Percentiles rank a stretch among this genome's conserved stretches.
These are phyloP conservation scores for Megamerina dolium DNA, from an alignment of 2,888 invertebrate genomes.

Conservation along the genomic window DNA sequence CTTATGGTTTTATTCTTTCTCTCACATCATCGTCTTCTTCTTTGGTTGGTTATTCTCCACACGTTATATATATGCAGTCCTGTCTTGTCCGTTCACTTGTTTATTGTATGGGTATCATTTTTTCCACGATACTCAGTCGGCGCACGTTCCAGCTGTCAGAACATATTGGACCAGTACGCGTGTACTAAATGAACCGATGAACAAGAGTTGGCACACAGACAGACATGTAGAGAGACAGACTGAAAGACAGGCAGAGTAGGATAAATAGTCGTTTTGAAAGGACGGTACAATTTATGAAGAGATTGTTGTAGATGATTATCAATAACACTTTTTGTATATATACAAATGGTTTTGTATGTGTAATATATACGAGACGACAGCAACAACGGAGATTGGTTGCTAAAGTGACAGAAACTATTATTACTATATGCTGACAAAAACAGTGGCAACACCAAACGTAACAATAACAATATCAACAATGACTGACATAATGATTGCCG, in stretches of 20 bases:
- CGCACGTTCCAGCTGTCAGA: constrained; percentile 21
- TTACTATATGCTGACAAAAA: neutral
- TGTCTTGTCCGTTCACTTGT: constrained; percentile 10
- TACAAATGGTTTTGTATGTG: neutral
- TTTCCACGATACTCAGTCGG: constrained; percentile 18
- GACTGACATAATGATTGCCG: neutral
- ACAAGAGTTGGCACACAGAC: neutral
- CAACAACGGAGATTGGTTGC: constrained; percentile 13
- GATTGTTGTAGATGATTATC: constrained; percentile 13
- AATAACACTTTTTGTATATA: constrained; percentile 6
- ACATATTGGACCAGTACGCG: neutral
- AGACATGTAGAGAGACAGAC: no score
- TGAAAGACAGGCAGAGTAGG: no score
- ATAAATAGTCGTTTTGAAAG: no score
- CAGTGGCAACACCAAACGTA: neutral
- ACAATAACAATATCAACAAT: neutral
- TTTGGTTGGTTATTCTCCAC: no score
- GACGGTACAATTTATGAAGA: neutral
- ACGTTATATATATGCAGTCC: no score
- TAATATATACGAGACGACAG: constrained; percentile 1
- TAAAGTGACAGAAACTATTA: constrained; percentile 9
- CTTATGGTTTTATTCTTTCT: no score
- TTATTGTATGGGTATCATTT: constrained; percentile 6
- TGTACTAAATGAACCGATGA: neutral
- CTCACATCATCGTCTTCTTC: no score